phyloP scores from a whole-genome alignment of 2,888 invertebrate species.

The Danaus chrysippus region DNA sequence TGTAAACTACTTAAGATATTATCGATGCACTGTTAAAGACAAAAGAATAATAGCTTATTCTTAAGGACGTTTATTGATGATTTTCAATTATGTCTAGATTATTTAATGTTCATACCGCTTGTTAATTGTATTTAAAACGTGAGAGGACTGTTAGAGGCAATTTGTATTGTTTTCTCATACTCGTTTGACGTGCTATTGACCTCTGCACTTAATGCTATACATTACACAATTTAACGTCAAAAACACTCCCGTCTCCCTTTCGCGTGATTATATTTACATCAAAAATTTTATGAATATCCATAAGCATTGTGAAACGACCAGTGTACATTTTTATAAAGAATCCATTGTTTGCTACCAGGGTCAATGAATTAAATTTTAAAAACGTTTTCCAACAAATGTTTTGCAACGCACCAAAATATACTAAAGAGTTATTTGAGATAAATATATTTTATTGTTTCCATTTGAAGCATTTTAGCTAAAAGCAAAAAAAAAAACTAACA shows the following conservation, averaged over 20 bases:
- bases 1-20: too few relatives aligned
- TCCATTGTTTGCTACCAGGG: neutral
- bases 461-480: neutral
- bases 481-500: too few relatives aligned
- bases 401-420: neutral
- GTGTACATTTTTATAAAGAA: neutral
- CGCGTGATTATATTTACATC: conserved; percentile 3
- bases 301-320: conserved; percentile 1
- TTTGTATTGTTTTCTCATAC: conserved; percentile 17
- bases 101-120: conserved; percentile 13
- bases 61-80: conserved; percentile 13
- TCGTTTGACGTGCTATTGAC: conserved; percentile 3
- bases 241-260: neutral
- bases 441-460: neutral
- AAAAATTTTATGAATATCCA: neutral
- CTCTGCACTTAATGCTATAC: neutral
- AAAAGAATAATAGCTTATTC: neutral
- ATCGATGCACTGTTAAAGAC: too few relatives aligned
- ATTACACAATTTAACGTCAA: neutral
- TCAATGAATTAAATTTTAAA: neutral
- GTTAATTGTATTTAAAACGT: conserved; percentile 19
- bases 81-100: conserved; percentile 12
- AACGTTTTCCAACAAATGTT: neutral
- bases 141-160: conserved; percentile 15
- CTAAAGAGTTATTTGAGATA: neutral